Percentiles rank a stretch among this genome's conserved stretches.
Conservation (phyloP, 1,140 invertebrate genomes). For the Drosophila novamexicana region DNA sequence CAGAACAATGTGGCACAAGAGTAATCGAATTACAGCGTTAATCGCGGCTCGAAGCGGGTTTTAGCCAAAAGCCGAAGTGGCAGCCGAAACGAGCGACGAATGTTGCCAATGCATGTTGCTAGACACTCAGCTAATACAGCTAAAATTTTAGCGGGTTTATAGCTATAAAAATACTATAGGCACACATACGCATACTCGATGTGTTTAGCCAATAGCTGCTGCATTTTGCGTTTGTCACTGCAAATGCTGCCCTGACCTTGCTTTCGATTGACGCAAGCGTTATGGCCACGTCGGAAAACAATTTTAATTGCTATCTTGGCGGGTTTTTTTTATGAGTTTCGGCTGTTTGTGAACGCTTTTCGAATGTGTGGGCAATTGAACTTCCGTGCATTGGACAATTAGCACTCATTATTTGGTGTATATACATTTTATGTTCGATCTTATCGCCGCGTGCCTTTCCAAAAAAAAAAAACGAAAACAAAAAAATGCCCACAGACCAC, state of each 20-base stretch:
- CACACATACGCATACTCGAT: background rate
- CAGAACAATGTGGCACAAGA: conserved; percentile 74
- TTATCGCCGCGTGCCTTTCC: conserved; percentile 71
- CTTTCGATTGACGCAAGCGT: conserved; percentile 57
- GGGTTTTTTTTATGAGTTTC: conserved; percentile 17
- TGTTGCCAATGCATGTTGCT: conserved; percentile 56
- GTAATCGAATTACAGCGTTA: conserved; percentile 80
- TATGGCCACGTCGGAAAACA: conserved; percentile 33
- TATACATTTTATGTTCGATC: conserved; percentile 52
- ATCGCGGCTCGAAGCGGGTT: conserved; percentile 76
- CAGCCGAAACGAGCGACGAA: conserved; percentile 32
- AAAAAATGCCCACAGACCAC: conserved; percentile 47
- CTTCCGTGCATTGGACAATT: conserved; percentile 70
- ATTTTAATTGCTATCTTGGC: conserved; percentile 60
- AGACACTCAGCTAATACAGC: conserved; percentile 47
- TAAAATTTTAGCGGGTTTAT: conserved; percentile 28
- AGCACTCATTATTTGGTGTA: conserved; percentile 67
- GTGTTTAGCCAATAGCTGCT: conserved; percentile 7
- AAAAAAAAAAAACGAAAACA: conserved; percentile 47
- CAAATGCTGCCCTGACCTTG: conserved; percentile 70
- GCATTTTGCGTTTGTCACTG: conserved; percentile 60
- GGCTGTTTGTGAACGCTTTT: conserved; percentile 14
- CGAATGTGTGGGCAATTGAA: conserved; percentile 31
- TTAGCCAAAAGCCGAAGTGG: conserved; percentile 48
- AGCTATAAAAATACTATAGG: conserved; percentile 6